phyloP scores from a whole-genome alignment of 2,888 invertebrate genomes.

The Allophyes oxyacanthae region DNA sequence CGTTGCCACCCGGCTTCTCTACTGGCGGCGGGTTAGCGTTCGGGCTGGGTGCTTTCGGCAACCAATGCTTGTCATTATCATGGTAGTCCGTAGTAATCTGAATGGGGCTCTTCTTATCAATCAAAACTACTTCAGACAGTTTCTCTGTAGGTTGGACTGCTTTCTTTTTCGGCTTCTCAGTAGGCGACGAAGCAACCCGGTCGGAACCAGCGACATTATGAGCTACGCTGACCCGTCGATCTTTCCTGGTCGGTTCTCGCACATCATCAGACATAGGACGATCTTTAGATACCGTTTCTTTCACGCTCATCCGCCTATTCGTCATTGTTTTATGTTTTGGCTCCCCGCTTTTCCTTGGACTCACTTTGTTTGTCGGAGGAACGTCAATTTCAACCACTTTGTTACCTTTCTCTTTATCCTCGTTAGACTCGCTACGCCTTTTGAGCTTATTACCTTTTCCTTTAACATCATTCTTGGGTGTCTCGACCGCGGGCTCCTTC shows the following conservation, averaged over 20 bases:
- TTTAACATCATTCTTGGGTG: slow-evolving; percentile 67
- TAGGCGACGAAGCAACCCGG: slow-evolving; percentile 61
- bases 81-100: slow-evolving; percentile 68
- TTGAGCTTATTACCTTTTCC: slow-evolving; percentile 58
- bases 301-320: slow-evolving; percentile 62
- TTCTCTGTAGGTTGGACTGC: slow-evolving; percentile 54
- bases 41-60: slow-evolving; percentile 80
- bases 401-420: slow-evolving; percentile 70
- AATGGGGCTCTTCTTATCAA: slow-evolving; percentile 68
- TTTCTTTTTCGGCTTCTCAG: slow-evolving; percentile 54
- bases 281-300: slow-evolving; percentile 63
- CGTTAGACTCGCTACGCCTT: slow-evolving; percentile 72
- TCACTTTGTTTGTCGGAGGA: slow-evolving; percentile 58
- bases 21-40: slow-evolving; percentile 78
- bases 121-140: slow-evolving; percentile 54
- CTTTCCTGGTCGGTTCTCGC: slow-evolving; percentile 61
- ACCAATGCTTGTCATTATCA: slow-evolving; percentile 79
- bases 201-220: slow-evolving; percentile 47
- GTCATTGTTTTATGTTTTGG: slow-evolving; percentile 65
- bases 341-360: slow-evolving; percentile 72
- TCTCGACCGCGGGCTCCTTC: slow-evolving; percentile 70
- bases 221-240: slow-evolving; percentile 51
- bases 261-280: slow-evolving; percentile 51
- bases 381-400: slow-evolving; percentile 56
- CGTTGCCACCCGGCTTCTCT: slow-evolving; percentile 80